Evolutionary conservation across 2,888 invertebrate genomes (phyloP).

Genomic region (Biston betularia): DNA sequence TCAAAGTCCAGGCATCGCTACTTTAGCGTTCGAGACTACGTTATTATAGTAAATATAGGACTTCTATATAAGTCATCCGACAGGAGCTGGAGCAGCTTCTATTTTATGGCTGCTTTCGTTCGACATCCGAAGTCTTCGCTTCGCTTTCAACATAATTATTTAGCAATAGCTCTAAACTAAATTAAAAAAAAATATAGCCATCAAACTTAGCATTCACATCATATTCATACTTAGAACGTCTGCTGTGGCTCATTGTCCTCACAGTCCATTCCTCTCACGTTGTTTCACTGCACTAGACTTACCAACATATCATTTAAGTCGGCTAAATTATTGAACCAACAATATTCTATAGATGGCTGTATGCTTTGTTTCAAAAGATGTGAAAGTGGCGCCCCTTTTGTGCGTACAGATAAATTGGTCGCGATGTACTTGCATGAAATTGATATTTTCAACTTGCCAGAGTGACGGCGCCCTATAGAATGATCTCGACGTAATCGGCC

Average conservation of each 20-base stretch:
- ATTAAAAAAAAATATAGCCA: neutral
- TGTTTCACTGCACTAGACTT: slow-evolving; percentile 33
- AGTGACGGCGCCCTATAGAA: slow-evolving; percentile 67
- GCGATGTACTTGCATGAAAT: slow-evolving; percentile 46
- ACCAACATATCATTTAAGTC: neutral
- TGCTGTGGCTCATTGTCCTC: slow-evolving; percentile 24
- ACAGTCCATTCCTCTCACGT: slow-evolving; percentile 36
- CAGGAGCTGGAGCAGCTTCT: no score
- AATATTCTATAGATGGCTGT: neutral
- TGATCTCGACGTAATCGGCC: slow-evolving; percentile 58
- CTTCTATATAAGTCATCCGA: no score
- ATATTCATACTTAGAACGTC: slow-evolving; percentile 28
- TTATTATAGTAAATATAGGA: no score
- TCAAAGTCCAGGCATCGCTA: no score
- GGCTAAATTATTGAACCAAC: neutral
- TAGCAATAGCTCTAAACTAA: neutral
- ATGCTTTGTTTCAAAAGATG: neutral
- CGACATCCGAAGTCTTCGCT: no score
- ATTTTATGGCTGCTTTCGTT: no score
- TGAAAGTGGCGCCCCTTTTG: neutral
- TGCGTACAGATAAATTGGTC: neutral
- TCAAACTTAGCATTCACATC: slow-evolving; percentile 20
- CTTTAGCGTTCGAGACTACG: no score
- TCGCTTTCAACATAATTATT: neutral
- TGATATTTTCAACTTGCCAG: slow-evolving; percentile 68